phyloP scores from a whole-genome alignment of 2,113 vertebrate species.

The Etia nguti region DNA sequence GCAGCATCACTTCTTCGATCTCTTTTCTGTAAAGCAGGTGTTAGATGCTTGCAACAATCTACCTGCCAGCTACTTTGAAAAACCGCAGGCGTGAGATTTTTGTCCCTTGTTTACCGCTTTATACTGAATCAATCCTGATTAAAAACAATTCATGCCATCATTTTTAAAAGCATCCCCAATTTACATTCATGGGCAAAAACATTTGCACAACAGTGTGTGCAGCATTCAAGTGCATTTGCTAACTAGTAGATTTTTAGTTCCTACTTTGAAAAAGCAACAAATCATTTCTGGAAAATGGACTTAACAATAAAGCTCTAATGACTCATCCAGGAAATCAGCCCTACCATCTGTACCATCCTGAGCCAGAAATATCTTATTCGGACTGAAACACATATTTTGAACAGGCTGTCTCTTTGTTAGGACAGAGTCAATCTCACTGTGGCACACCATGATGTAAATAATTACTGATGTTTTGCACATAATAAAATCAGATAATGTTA shows the following conservation, averaged over 20 bases:
- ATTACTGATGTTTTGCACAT: not conserved
- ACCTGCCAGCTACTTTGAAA: not conserved
- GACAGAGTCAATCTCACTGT: not conserved
- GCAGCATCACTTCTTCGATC: not conserved
- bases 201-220: not conserved
- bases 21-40: not conserved
- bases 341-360: not conserved
- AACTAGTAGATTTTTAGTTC: not conserved
- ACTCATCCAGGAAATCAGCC: conserved; percentile 16
- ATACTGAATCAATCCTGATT: not conserved
- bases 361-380: conserved; percentile 10
- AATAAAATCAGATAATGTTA: not conserved
- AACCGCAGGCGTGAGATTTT: not conserved
- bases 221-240: not conserved
- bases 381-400: conserved; percentile 25
- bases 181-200: not conserved
- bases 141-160: not conserved
- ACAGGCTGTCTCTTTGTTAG: not conserved
- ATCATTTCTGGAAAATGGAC: not conserved
- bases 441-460: conserved; percentile 13
- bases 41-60: not conserved
- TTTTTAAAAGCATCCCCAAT: not conserved
- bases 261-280: not conserved
- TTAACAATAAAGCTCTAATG: not conserved
- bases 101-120: not conserved